A percentile compares a stretch with the other conserved stretches of the same genome.
phyloP scores from a whole-genome alignment of 2,888 invertebrate species.

The Pterostichus niger region DNA sequence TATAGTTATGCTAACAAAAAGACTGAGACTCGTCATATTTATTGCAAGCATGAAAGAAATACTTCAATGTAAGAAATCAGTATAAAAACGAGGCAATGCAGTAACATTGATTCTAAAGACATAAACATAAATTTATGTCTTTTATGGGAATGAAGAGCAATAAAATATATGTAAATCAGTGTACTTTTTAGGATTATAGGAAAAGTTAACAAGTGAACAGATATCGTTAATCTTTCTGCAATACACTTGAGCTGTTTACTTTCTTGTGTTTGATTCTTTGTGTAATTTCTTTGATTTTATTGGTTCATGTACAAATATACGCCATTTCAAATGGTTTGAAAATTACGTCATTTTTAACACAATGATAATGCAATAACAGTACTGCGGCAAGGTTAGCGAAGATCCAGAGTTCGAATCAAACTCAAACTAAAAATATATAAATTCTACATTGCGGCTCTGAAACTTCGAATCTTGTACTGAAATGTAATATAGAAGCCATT shows the following conservation, averaged over 20 bases:
- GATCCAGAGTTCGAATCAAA: too few relatives aligned
- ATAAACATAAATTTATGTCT: conserved; percentile 38
- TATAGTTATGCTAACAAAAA: too few relatives aligned
- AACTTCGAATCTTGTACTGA: too few relatives aligned
- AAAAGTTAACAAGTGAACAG: neutral
- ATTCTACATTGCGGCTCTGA: too few relatives aligned
- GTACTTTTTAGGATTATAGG: conserved; percentile 21
- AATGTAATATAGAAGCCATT: too few relatives aligned
- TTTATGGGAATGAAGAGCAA: conserved; percentile 17
- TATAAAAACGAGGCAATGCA: conserved; percentile 7
- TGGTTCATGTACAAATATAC: neutral
- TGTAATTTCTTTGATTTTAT: neutral
- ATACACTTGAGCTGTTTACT: neutral
- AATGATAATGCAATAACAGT: too few relatives aligned
- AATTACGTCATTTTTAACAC: too few relatives aligned
- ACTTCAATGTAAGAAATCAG: conserved; percentile 14
- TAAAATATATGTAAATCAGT: conserved; percentile 43
- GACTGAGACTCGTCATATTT: neutral
- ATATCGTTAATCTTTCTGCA: neutral
- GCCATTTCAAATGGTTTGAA: too few relatives aligned
- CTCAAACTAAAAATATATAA: too few relatives aligned
- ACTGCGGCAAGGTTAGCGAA: too few relatives aligned
- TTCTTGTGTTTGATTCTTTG: neutral
- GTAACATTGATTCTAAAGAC: neutral
- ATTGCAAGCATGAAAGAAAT: neutral